A percentile compares a stretch with the other conserved stretches of the same genome.
These are phyloP conservation scores for Drosophila helvetica DNA, from an alignment of 2,888 invertebrate species.

Conservation along the genomic window DNA sequence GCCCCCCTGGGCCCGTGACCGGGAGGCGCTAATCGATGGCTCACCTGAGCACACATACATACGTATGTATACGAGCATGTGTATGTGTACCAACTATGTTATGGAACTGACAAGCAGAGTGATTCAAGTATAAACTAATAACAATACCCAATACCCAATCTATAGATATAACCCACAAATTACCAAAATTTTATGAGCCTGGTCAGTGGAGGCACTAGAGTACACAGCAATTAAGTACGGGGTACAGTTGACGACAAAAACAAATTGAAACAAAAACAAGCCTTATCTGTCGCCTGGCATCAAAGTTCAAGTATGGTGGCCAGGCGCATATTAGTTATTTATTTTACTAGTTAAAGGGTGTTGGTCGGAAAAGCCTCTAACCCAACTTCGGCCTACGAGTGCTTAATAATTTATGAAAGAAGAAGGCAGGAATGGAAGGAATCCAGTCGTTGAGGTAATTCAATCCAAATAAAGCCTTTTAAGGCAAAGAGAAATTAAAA, in stretches of 20 bases:
- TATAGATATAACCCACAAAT: slow-evolving; percentile 43
- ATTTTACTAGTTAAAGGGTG: slow-evolving; percentile 22
- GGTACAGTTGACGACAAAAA: slow-evolving; percentile 46
- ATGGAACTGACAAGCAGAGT: slow-evolving; percentile 1
- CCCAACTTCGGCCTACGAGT: neutral
- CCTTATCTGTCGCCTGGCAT: slow-evolving; percentile 36
- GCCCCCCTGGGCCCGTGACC: neutral
- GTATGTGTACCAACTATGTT: slow-evolving; percentile 18
- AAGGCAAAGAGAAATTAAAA: no score
- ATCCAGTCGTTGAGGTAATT: neutral
- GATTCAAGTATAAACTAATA: slow-evolving; percentile 8
- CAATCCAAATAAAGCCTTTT: slow-evolving; percentile 1
- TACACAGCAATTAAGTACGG: slow-evolving; percentile 35
- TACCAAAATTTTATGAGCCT: slow-evolving; percentile 32
- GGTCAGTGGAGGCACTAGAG: slow-evolving; percentile 14
- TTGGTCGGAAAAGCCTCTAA: no score
- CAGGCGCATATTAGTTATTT: slow-evolving; percentile 30
- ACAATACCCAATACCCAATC: slow-evolving; percentile 15
- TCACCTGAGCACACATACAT: slow-evolving; percentile 25
- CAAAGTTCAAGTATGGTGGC: slow-evolving; percentile 44
- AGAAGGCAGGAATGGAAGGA: neutral
- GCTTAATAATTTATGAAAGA: neutral
- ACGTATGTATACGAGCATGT: neutral
- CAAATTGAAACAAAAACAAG: slow-evolving; percentile 14
- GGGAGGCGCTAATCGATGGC: slow-evolving; percentile 35